Base-by-base conservation (phyloP, 1,140 invertebrate genomes). In the Penaeus chinensis region DNA sequence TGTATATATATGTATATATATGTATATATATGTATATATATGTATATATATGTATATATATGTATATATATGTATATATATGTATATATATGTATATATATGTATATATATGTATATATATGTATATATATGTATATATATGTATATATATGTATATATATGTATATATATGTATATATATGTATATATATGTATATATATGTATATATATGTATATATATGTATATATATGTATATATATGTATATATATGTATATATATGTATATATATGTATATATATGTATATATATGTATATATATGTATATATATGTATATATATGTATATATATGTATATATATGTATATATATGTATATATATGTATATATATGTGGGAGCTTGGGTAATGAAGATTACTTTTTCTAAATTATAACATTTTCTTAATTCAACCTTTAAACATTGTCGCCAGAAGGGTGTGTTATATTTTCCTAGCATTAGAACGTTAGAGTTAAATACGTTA, bases 321-420 rank as follows among this genome's bases (percentile, higher is more conserved):
- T 83, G 71, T 69, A 47, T 83, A 74, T 71, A 74, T 83, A 60
- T 83, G 47, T 83, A 54, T 83, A 54, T 82, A 20, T 82, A 47
- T 66, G 42, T 74, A 71, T 42, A 71, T 82, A 37, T 82, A 71
- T 82, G 69, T 69, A 74, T 74, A 83, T 42, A 83, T 83, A 71
- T 66, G 71, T 74, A 47, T 66, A 42, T 83, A 54, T 83, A 83
- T 74, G 66, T 54, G 54, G 5, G 54, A 54, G 16, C 11, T 54
- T 54, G 16, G 54, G 11, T 54, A 0, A 54, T 13, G 11, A 54
- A 13, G 4, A 42, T 42, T 0, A 42, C 37, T 5, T 54, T 11
- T 54, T 54, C 5, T 0, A 54, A 54, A 54, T 54, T 0, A 47
- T 13, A 47, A 47, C 7, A 54, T 54, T 11, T 54, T 8, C 2